These are phyloP conservation scores for Galerucella nymphaeae DNA, from an alignment of 2,888 invertebrate species.

Conservation along the genomic window DNA sequence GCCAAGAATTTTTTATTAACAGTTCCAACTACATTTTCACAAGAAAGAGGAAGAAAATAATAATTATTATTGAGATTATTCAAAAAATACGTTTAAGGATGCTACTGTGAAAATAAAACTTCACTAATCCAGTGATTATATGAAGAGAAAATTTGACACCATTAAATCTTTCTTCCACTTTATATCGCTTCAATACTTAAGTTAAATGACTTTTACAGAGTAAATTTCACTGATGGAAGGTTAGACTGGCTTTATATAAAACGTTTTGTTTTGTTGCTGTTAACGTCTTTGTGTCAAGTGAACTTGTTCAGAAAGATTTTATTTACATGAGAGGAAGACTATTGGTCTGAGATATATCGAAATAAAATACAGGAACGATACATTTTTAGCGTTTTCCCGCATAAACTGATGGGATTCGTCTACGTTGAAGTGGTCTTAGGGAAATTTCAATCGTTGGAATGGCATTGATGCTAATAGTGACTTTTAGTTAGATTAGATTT, in stretches of 20 bases:
- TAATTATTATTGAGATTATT: too few relatives aligned
- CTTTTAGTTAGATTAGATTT: slow-evolving; percentile 33
- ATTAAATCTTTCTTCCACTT: too few relatives aligned
- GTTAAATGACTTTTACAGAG: not conserved
- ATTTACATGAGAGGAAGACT: slow-evolving; percentile 29
- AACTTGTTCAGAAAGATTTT: slow-evolving; percentile 30
- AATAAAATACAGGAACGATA: slow-evolving; percentile 37
- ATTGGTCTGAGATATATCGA: slow-evolving; percentile 26
- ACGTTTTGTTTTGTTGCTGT: slow-evolving; percentile 1
- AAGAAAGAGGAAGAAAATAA: too few relatives aligned
- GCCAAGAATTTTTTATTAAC: too few relatives aligned
- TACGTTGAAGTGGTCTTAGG: slow-evolving; percentile 27
- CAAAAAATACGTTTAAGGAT: too few relatives aligned
- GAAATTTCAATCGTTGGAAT: slow-evolving; percentile 34
- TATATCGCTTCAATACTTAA: too few relatives aligned
- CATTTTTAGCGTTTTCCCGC: slow-evolving; percentile 36
- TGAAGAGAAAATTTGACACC: too few relatives aligned
- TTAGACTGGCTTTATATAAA: not conserved
- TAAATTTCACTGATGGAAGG: not conserved
- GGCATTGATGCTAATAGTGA: slow-evolving; percentile 30
- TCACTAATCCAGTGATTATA: too few relatives aligned
- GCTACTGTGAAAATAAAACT: too few relatives aligned
- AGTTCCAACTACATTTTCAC: too few relatives aligned
- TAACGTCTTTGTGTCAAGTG: slow-evolving; percentile 21
- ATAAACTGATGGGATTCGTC: slow-evolving; percentile 37